Conservation (phyloP, 2,888 invertebrate species). For the Trichopria drosophilae region DNA sequence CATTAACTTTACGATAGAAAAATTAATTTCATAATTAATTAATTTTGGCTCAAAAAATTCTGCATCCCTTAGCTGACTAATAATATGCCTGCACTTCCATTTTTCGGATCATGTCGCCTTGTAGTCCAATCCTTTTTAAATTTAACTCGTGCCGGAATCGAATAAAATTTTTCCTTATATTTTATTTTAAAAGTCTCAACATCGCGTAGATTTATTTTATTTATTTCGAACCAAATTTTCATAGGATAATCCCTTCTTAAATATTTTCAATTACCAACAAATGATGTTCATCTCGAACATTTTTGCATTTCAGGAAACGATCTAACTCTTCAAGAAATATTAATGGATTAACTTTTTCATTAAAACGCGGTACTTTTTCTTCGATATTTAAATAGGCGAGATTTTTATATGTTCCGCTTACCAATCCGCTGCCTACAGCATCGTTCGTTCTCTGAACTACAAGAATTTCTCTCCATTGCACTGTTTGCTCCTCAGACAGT, state of each 20-base stretch:
- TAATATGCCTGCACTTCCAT: slow-evolving; percentile 23
- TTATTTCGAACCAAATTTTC: slow-evolving; percentile 10
- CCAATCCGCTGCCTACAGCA: too few relatives aligned
- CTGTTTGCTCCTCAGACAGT: too few relatives aligned
- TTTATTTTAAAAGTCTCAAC: not conserved
- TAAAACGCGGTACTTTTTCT: slow-evolving; percentile 10
- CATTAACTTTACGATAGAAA: slow-evolving; percentile 25
- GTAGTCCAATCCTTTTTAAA: slow-evolving; percentile 16
- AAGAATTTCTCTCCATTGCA: too few relatives aligned
- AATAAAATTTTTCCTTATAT: slow-evolving; percentile 11
- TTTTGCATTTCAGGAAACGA: too few relatives aligned
- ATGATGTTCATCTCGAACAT: not conserved
- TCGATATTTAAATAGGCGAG: too few relatives aligned
- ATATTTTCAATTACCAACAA: not conserved
- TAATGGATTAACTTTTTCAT: slow-evolving; percentile 13
- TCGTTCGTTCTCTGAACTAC: too few relatives aligned
- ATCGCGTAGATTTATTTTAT: slow-evolving; percentile 4
- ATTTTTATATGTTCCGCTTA: too few relatives aligned
- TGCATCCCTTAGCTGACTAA: slow-evolving; percentile 25
- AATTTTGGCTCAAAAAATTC: slow-evolving; percentile 21
- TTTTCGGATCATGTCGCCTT: slow-evolving; percentile 8
- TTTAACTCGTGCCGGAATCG: slow-evolving; percentile 13
- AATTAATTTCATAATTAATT: slow-evolving; percentile 26
- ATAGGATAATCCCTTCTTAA: slow-evolving; percentile 3
- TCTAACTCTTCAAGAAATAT: slow-evolving; percentile 14